These are phyloP conservation scores for Numenius arquata DNA, from an alignment of 2,113 vertebrate species.

Conservation along the genomic window DNA sequence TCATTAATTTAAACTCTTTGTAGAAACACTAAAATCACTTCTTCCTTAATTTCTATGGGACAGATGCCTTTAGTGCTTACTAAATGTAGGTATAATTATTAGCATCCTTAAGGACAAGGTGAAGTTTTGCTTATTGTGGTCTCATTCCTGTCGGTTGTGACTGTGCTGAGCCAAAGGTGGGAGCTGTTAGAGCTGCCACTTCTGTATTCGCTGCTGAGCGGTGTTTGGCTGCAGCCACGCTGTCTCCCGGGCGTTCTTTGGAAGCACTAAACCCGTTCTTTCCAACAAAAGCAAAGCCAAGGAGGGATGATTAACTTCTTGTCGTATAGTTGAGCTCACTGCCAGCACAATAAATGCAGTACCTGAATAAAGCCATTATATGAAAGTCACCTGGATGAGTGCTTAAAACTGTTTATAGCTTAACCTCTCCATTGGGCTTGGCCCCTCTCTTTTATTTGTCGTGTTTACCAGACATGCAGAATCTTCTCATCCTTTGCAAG, in stretches of 20 bases:
- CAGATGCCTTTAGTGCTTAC: background rate
- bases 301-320: background rate
- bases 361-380: background rate
- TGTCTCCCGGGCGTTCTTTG: background rate
- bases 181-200: background rate
- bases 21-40: background rate
- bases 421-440: background rate
- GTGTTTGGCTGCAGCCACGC: background rate
- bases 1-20: background rate
- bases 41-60: background rate
- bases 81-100: background rate
- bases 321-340: background rate
- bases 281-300: background rate
- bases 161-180: background rate
- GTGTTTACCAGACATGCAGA: background rate
- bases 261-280: background rate
- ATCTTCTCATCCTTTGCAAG: conserved; percentile 59
- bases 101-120: background rate
- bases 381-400: background rate
- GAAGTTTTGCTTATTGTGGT: background rate
- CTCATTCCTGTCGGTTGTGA: background rate
- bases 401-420: background rate
- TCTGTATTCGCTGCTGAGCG: background rate
- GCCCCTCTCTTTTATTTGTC: background rate
- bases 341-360: background rate